These are phyloP conservation scores for Eurypyga helias DNA, from an alignment of 2,113 vertebrate species.

Conservation along the genomic window DNA sequence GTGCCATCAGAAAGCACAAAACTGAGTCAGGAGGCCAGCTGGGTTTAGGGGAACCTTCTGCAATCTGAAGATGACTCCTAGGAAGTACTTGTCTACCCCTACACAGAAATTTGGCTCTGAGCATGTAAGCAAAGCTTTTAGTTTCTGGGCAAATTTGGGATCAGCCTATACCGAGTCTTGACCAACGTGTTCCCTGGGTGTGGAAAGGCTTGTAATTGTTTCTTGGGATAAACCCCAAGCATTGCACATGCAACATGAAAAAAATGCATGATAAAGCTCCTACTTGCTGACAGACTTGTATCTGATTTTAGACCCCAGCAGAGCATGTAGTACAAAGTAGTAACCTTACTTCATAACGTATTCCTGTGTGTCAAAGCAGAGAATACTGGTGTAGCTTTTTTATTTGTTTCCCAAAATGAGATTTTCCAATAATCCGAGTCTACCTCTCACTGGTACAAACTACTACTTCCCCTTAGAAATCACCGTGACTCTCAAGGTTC, in stretches of 20 bases:
- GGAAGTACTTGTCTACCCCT: neutral
- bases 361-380: neutral
- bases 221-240: neutral
- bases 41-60: neutral
- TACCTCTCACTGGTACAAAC: neutral
- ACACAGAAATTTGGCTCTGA: neutral
- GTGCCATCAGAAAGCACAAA: neutral
- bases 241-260: neutral
- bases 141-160: neutral
- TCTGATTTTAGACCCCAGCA: slow-evolving; percentile 41
- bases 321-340: neutral
- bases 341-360: neutral
- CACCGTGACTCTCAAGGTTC: neutral
- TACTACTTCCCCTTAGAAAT: neutral
- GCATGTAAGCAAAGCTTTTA: neutral
- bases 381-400: neutral
- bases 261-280: neutral
- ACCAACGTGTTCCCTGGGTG: neutral
- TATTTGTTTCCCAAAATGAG: neutral
- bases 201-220: neutral
- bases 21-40: neutral
- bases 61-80: neutral
- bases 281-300: neutral
- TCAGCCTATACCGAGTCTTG: neutral
- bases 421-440: neutral